Base-by-base conservation (phyloP, 1,140 invertebrate species). In the Chlorops oryzae region DNA sequence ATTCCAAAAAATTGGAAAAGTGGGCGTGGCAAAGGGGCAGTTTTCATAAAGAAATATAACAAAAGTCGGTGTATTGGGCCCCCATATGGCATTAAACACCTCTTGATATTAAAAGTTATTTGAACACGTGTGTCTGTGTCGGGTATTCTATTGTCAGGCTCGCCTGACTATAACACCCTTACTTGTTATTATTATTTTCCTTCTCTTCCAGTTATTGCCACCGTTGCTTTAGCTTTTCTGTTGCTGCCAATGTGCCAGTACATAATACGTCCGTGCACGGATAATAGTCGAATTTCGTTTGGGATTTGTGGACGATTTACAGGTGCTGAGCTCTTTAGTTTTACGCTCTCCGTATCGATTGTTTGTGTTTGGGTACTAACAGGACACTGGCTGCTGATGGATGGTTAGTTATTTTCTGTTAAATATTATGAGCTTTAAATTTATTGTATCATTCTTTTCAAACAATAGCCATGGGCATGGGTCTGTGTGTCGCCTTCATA, bases 351-450 rank as follows among this genome's bases (percentile, higher is more conserved):
- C 50, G 84, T 96, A 48, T 86, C 86, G 65, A 93, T 97, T 69
- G 94, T 97, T 34, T 94, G 91, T 74, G 86, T 97, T 47, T 97
- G 94, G 93, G 90, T 96, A 52, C 77, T 97, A 34, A 97, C 94
- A 44, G 93, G 94, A 2, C 94, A 98, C 75, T 98, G 94, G 94
- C 78, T 97, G 51, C 81, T 97, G 24, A 97, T 97, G 94, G 94
- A 98, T 77, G 92, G 87, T 88, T 65, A 73, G 37, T 15, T 21
- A 34, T 22, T 32, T 22, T 17, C 18, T 13, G n/a, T n/a, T n/a
- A n/a, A n/a, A n/a, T n/a, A n/a, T n/a, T n/a, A 43, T 22, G 23
- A 41, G 24, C 24, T 24, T 40, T 37, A 25, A 23, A 23, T 32
- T 37, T 46, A 52, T 24, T 3, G 39, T 24, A 4, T 20, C 42